Percentiles rank a stretch among this genome's conserved stretches.
Evolutionary conservation across 2,888 invertebrate species (phyloP).

Genomic region (Eupithecia pulchellata): DNA sequence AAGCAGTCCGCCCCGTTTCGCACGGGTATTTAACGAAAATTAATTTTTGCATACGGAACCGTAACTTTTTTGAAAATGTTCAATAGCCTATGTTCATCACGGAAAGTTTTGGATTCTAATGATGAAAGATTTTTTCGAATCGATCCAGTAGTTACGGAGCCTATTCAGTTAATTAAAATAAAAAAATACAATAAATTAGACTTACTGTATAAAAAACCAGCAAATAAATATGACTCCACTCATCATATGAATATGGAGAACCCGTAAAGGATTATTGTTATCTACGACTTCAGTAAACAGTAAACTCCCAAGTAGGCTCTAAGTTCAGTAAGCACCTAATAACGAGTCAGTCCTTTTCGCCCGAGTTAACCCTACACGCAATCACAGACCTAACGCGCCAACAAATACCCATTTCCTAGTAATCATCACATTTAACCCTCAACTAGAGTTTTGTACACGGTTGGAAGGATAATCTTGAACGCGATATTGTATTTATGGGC

Average conservation of each 20-base stretch:
- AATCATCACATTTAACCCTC: constrained; percentile 50
- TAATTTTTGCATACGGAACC: no score
- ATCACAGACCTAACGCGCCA: constrained; percentile 62
- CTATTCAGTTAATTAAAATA: no score
- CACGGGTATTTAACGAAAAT: no score
- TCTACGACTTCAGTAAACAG: not conserved
- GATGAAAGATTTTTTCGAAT: no score
- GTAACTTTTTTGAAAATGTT: no score
- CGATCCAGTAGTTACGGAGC: no score
- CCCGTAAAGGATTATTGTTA: not conserved
- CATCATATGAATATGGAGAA: not conserved
- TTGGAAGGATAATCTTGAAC: not conserved
- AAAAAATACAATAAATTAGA: no score
- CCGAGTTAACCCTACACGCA: constrained; percentile 49
- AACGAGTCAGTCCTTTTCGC: constrained; percentile 32
- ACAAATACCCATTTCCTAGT: constrained; percentile 59
- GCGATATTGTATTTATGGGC: not conserved
- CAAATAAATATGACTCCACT: no score
- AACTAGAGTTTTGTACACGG: not conserved
- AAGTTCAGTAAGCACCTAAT: constrained; percentile 25
- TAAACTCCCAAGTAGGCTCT: constrained; percentile 3
- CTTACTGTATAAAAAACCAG: no score
- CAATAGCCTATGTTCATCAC: no score
- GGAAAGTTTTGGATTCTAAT: no score
- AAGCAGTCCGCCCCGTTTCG: no score